Base-by-base conservation (phyloP, 2,797 vertebrate genomes). In the Molossus molossus region DNA sequence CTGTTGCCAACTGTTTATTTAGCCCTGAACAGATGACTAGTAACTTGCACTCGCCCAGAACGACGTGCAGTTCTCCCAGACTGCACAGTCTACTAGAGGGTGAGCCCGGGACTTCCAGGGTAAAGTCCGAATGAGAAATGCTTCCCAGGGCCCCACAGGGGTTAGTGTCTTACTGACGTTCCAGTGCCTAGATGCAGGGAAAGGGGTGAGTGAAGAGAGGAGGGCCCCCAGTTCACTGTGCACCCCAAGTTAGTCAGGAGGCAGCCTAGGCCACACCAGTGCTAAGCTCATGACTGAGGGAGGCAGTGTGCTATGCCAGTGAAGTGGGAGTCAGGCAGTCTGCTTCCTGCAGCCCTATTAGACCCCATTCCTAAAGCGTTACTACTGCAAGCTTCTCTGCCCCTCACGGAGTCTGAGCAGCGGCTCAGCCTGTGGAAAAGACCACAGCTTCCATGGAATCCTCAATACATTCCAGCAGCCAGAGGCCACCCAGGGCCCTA, bases 331-430 rank as follows among this genome's bases (percentile, higher is more conserved):
- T 37, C 18, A 1, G 9, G 48, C 29, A 0, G 0, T 2, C 83
- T 88, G 57, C 21, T 6, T 29, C 37, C 40, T 15, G 72, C 37
- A 13, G 72, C 33, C 72, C 29, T 1, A 7, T 15, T 1, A 13
- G 15, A 12, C 79, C 83, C 37, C 37, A 50, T 9, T 69, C 20
- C 92, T 84, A 55, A 94, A 90, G 86, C 76, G 0, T 76, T 1
- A 12, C 93, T 86, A 79, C 84, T 29, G 21, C 5, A 1, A 87
- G 91, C 58, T 29, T 87, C 89, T 13, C 0, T 67, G 85, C 80
- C 27, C 1, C 92, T 94, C 69, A 57, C 82, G 57, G 70, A 9
- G 92, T 95, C 97, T 82, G 70, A 62, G 91, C 45, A 60, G 82
- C 7, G 0, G 70, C 96, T 96, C 58, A 37, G 60, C 37, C 92